These are phyloP conservation scores for Drepana falcataria DNA, from an alignment of 2,888 invertebrate genomes.

Conservation along the genomic window DNA sequence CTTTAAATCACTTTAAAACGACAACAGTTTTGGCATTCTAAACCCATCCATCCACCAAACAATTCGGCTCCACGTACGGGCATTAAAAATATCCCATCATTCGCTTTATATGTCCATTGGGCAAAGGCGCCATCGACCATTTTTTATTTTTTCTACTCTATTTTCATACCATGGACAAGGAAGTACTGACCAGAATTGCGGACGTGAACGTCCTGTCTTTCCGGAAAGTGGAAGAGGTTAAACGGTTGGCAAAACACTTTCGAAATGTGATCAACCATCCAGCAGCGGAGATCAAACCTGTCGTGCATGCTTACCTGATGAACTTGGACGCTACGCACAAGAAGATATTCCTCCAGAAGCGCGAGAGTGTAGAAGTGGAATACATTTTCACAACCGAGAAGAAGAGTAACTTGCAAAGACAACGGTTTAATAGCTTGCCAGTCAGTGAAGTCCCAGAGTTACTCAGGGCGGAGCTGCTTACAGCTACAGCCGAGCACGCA, in stretches of 20 bases:
- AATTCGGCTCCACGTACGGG: conserved; percentile 24
- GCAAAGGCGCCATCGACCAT: conserved; percentile 1
- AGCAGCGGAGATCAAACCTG: conserved; percentile 41
- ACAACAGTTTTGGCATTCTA: conserved; percentile 16
- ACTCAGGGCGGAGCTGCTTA: conserved; percentile 56
- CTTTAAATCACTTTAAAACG: conserved; percentile 42
- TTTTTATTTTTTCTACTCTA: conserved; percentile 4
- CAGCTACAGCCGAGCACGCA: conserved; percentile 46
- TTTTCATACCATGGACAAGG: conserved; percentile 30
- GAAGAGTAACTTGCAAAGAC: conserved; percentile 62
- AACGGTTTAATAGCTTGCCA: conserved; percentile 68
- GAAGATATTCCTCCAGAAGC: conserved; percentile 50
- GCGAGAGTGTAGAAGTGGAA: conserved; percentile 64
- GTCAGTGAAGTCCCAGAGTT: conserved; percentile 69
- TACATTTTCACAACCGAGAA: conserved; percentile 72
- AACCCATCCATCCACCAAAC: conserved; percentile 9
- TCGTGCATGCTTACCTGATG: conserved; percentile 45
- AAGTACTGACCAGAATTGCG: conserved; percentile 39
- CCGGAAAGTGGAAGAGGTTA: conserved; percentile 60
- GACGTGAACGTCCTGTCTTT: conserved; percentile 61
- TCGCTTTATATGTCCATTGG: conserved; percentile 13
- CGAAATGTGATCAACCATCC: conserved; percentile 55
- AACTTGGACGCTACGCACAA: conserved; percentile 54
- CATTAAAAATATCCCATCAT: conserved; percentile 9
- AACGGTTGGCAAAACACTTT: conserved; percentile 59